These are phyloP conservation scores for Coranthus polyacanthus DNA, from an alignment of 2,797 vertebrate genomes.

Conservation along the genomic window DNA sequence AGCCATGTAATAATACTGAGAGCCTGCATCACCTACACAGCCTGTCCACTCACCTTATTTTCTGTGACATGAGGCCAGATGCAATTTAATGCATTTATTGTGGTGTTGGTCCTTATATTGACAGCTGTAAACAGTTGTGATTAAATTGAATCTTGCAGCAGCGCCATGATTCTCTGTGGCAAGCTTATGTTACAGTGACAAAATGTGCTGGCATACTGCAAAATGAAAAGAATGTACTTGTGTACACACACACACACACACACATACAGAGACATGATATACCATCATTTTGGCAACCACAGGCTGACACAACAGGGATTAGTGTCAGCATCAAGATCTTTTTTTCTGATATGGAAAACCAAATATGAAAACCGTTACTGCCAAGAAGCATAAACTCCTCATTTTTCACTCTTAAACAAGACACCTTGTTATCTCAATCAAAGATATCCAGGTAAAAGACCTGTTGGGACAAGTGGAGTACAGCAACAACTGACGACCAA, in stretches of 20 bases:
- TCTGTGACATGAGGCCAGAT: conserved; percentile 82
- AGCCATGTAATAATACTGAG: conserved; percentile 82
- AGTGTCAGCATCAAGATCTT: conserved; percentile 67
- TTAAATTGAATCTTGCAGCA: conserved; percentile 82
- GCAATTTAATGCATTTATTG: conserved; percentile 88
- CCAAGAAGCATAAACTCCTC: conserved; percentile 61
- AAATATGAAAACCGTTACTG: conserved; percentile 71
- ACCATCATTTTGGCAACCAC: conserved; percentile 80
- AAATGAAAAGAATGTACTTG: conserved; percentile 70
- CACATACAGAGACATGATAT: conserved; percentile 66
- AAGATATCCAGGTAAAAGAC: conserved; percentile 72
- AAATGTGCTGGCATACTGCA: conserved; percentile 70
- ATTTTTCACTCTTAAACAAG: conserved; percentile 70
- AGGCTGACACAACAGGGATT: conserved; percentile 80
- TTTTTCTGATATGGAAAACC: conserved; percentile 60
- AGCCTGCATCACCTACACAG: conserved; percentile 81
- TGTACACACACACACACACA: conserved; percentile 42
- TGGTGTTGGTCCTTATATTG: conserved; percentile 84
- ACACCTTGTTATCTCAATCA: conserved; percentile 63
- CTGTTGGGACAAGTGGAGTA: conserved; percentile 62
- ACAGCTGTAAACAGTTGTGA: conserved; percentile 86
- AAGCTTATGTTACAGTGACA: conserved; percentile 81
- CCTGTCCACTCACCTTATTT: conserved; percentile 83
- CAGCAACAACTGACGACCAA: conserved; percentile 57
- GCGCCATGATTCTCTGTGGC: conserved; percentile 70